These are phyloP conservation scores for Zaprionus kolodkinae DNA, from an alignment of 1,140 invertebrate species.

Conservation along the genomic window DNA sequence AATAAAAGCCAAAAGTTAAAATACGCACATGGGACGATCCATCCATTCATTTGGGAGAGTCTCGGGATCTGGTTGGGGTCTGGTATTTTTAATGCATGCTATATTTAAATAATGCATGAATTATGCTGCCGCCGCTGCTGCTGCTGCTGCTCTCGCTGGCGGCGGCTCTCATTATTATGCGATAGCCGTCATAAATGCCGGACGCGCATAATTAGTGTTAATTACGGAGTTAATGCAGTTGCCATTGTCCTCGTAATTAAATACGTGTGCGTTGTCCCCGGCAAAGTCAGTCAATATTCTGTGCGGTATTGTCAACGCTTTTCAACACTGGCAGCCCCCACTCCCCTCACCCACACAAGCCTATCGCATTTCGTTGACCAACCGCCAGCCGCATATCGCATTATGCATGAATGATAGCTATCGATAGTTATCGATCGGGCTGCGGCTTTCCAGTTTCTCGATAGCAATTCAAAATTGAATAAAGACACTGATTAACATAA, in stretches of 20 bases:
- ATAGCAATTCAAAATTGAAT: neutral
- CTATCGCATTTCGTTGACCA: neutral
- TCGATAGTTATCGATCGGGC: neutral
- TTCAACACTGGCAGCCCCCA: neutral
- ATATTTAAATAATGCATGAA: constrained; percentile 67
- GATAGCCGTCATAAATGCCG: constrained; percentile 57
- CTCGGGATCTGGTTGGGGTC: neutral
- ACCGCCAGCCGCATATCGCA: neutral
- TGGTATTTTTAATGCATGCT: constrained; percentile 56
- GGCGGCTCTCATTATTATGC: constrained; percentile 27
- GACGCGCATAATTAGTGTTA: constrained; percentile 73
- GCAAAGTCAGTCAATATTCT: constrained; percentile 4
- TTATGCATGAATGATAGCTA: neutral
- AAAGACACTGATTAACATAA: constrained; percentile 8
- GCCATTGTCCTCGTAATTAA: constrained; percentile 60
- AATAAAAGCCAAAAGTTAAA: neutral
- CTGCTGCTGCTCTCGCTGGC: no score
- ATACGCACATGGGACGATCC: neutral
- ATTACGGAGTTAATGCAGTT: constrained; percentile 77
- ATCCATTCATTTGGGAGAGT: neutral
- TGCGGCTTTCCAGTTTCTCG: neutral
- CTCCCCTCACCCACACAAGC: no score
- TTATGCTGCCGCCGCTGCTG: constrained; percentile 44
- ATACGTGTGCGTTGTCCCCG: constrained; percentile 24
- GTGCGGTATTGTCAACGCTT: neutral